Conservation (phyloP, 2,888 invertebrate genomes). For the Acronicta alni region DNA sequence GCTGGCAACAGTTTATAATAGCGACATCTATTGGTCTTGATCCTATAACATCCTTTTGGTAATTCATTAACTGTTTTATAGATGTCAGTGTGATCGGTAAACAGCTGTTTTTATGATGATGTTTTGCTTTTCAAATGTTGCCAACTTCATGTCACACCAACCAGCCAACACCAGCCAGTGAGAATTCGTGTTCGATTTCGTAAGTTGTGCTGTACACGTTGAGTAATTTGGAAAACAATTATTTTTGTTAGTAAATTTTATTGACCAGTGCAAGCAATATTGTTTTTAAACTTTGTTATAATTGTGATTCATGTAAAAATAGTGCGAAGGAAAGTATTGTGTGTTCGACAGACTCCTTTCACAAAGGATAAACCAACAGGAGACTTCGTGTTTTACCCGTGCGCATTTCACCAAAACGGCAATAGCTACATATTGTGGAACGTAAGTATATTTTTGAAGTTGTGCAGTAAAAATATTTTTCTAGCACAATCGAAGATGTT, state of each 20-base stretch:
- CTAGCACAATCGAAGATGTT: not conserved
- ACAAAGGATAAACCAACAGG: constrained; percentile 79
- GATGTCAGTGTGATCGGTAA: constrained; percentile 53
- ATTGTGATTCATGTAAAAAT: constrained; percentile 44
- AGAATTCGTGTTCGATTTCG: constrained; percentile 70
- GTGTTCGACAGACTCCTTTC: constrained; percentile 73
- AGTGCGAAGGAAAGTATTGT: constrained; percentile 61
- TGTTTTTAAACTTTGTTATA: constrained; percentile 47
- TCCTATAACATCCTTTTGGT: no score
- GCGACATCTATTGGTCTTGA: constrained; percentile 34
- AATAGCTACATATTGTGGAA: constrained; percentile 53
- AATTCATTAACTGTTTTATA: constrained; percentile 8
- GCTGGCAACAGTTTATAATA: no score
- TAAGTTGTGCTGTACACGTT: constrained; percentile 60
- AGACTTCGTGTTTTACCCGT: constrained; percentile 62
- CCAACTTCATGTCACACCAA: constrained; percentile 73
- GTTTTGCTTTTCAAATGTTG: constrained; percentile 71
- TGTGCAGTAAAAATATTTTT: constrained; percentile 5
- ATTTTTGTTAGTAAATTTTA: constrained; percentile 69
- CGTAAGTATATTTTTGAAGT: constrained; percentile 65
- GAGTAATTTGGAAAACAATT: constrained; percentile 57
- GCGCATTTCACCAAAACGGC: constrained; percentile 65
- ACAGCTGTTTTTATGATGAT: constrained; percentile 75
- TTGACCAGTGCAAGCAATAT: constrained; percentile 60
- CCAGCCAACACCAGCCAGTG: constrained; percentile 62